Conservation (phyloP, 2,888 invertebrate genomes). For the Gari tellinella region DNA sequence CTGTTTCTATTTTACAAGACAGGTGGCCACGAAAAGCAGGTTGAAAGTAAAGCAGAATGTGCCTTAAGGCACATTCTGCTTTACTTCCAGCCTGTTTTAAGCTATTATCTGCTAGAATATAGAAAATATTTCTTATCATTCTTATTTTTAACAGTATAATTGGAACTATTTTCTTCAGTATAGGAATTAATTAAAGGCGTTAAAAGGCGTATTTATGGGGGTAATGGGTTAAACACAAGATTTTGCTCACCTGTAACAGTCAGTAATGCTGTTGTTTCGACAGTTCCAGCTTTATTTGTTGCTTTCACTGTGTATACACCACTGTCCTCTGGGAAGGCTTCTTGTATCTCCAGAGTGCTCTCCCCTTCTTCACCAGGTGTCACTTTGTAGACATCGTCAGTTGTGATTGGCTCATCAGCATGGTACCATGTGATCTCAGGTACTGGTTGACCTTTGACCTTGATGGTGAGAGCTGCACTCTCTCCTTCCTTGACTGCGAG, state of each 20-base stretch:
- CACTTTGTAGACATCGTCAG: conserved; percentile 87
- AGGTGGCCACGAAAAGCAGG: too few species aligned
- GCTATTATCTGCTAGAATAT: too few species aligned
- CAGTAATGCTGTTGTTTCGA: conserved; percentile 83
- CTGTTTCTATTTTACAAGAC: too few species aligned
- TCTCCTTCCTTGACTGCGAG: conserved; percentile 78
- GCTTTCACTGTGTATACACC: conserved; percentile 93
- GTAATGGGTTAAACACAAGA: too few species aligned
- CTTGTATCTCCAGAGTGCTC: conserved; percentile 76
- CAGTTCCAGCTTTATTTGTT: conserved; percentile 89
- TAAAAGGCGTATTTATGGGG: too few species aligned
- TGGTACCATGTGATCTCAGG: conserved; percentile 91
- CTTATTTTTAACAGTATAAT: too few species aligned
- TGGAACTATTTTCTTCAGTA: too few species aligned
- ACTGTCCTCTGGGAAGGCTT: conserved; percentile 87
- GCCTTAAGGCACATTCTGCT: too few species aligned
- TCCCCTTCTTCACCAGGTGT: conserved; percentile 76
- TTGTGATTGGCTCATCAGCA: conserved; percentile 88
- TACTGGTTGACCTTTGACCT: conserved; percentile 83
- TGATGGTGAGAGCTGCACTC: conserved; percentile 78
- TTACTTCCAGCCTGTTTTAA: too few species aligned
- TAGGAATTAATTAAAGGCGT: too few species aligned
- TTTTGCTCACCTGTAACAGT: conserved; percentile 67
- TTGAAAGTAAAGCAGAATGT: too few species aligned
- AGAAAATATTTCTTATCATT: too few species aligned